phyloP scores from a whole-genome alignment of 2,888 invertebrate genomes.

The Stenodera caucasica region DNA sequence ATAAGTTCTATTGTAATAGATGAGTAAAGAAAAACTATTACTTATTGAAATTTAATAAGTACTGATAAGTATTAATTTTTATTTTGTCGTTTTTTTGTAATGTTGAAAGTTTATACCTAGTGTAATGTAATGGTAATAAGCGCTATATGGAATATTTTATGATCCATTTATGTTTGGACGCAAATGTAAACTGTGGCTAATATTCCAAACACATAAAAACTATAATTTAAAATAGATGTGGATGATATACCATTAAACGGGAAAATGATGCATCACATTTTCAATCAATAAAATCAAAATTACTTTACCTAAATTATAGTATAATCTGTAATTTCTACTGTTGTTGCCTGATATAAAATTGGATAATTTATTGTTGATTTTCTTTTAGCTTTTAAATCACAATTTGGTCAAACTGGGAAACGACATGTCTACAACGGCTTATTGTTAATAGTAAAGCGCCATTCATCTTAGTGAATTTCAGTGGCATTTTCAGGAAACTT shows the following conservation, averaged over 20 bases:
- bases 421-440: background rate
- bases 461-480: conserved; percentile 15
- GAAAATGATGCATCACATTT: too few species aligned
- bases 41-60: too few species aligned
- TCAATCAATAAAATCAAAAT: too few species aligned
- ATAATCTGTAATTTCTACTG: too few species aligned
- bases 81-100: background rate
- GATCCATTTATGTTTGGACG: conserved; percentile 2
- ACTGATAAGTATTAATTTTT: too few species aligned
- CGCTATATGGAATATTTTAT: background rate
- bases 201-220: background rate
- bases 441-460: background rate
- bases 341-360: too few species aligned
- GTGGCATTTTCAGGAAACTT: conserved; percentile 13
- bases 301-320: too few species aligned
- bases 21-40: background rate
- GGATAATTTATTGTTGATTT: too few species aligned
- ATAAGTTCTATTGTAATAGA: too few species aligned
- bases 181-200: conserved; percentile 7
- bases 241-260: background rate
- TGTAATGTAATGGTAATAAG: conserved; percentile 9
- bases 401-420: background rate
- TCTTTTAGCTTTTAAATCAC: background rate
- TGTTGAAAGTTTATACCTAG: background rate
- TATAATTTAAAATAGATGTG: background rate